Percentiles rank a stretch among this genome's conserved stretches.
phyloP scores from a whole-genome alignment of 2,113 vertebrate genomes.

The Desmodus rotundus region DNA sequence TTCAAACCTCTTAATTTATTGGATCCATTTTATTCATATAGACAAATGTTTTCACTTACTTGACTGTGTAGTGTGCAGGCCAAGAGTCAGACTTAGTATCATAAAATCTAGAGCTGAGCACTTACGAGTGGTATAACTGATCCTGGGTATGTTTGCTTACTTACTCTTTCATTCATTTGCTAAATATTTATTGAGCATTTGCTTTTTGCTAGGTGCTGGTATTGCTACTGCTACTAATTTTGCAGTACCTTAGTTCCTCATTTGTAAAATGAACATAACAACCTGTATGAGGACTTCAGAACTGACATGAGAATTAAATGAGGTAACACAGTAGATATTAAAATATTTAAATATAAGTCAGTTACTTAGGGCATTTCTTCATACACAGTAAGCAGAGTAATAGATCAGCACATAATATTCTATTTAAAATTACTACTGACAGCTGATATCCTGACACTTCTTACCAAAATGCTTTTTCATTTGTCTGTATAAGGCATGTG shows the following conservation, averaged over 20 bases:
- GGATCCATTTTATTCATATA: neutral
- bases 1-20: neutral
- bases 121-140: accelerated
- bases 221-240: neutral
- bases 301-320: neutral
- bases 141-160: neutral
- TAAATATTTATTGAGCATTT: neutral
- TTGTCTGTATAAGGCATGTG: neutral
- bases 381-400: neutral
- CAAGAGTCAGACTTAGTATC: neutral
- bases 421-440: neutral
- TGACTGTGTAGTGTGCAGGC: neutral
- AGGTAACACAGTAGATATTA: neutral
- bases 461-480: neutral
- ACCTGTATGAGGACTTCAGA: neutral
- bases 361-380: neutral
- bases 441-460: neutral
- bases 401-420: neutral
- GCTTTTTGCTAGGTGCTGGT: neutral
- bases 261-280: neutral
- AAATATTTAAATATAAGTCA: neutral
- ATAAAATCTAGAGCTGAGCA: neutral
- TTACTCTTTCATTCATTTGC: too few species aligned
- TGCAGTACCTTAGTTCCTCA: neutral
- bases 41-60: neutral